Percentiles rank a stretch among this genome's conserved stretches.
Evolutionary conservation across 1,140 invertebrate species (phyloP).

Genomic region (Steinernema khuongi): DNA sequence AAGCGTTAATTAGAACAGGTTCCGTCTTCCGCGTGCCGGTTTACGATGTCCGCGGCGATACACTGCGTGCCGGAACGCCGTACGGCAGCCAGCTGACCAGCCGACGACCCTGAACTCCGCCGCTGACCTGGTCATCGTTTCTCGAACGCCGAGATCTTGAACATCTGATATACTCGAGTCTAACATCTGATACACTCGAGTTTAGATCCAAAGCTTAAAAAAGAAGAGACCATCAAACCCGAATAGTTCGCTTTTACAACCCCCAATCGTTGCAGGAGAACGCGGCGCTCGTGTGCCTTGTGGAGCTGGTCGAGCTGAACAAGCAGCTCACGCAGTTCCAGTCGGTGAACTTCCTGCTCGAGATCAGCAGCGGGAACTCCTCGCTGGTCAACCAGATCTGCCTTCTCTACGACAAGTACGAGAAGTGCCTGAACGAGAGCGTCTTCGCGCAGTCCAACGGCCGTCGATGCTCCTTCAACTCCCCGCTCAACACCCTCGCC

Average conservation of each 20-base stretch:
- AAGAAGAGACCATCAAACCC: not conserved
- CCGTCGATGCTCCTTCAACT: slow-evolving; percentile 53
- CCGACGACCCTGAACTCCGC: not conserved
- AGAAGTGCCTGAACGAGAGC: slow-evolving; percentile 43
- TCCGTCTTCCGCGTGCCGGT: not conserved
- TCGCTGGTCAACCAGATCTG: slow-evolving; percentile 44
- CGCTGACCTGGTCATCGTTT: not conserved
- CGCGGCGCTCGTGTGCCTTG: slow-evolving; percentile 48
- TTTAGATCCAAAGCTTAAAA: no score
- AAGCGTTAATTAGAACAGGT: slow-evolving; percentile 17
- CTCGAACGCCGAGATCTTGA: no score
- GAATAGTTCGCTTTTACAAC: not conserved
- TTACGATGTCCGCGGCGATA: not conserved
- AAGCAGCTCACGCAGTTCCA: slow-evolving; percentile 44
- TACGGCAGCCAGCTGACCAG: not conserved
- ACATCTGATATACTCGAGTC: no score
- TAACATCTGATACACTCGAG: no score
- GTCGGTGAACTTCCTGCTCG: slow-evolving; percentile 51
- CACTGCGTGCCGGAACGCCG: not conserved
- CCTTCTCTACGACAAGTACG: slow-evolving; percentile 47
- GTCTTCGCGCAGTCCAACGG: slow-evolving; percentile 42
- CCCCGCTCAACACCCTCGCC: slow-evolving; percentile 53
- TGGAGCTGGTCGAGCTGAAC: slow-evolving; percentile 54
- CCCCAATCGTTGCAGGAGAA: slow-evolving; percentile 42
- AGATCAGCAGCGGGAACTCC: slow-evolving; percentile 37